Evolutionary conservation across 1,140 invertebrate species (phyloP), one percentile per base, ranked within the genome.

Genomic region (Cydia fagiglandana): DNA sequence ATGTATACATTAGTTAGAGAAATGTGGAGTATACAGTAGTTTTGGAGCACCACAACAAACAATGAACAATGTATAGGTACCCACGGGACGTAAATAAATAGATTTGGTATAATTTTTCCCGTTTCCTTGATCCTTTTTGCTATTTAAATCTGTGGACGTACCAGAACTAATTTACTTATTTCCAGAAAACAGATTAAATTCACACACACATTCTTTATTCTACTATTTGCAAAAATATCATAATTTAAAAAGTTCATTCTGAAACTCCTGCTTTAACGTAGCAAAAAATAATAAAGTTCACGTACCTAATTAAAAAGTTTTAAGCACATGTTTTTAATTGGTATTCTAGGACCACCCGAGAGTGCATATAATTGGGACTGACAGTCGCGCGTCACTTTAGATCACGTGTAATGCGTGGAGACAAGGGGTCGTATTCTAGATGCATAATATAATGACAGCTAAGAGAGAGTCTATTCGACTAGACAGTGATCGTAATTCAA

Each of bases 331-430:
- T 38, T 70, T 64, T 34, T 68, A 68, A 68, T 68, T 68, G 64
- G 64, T 38, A 5, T 68, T 38, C 15, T 68, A 34, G 64, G 64
- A 68, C 64, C 64, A 68, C 64, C 64, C 64, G 30, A 28, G 28
- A 28, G 30, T 28, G 20, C 64, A 28, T 64, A 28, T 13, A 68
- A 68, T 28, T 68, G 15, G 24, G 28, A 28, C 30, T 34, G 64
- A 68, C 64, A 68, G 64, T 34, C 15, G n/a, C 53, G n/a, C 53
- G 53, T 56, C 53, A 17, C 53, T 56, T 56, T 56, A 17, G 53
- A 56, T 56, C 53, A 56, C 53, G 53, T 56, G 53, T 56, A 20
- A 56, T 56, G 15, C n/a, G n/a, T 9, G 53, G 15, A 17, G 53
- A 56, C 53, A 56, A 5, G 45, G 4, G 45, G 45, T 41, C 38